Evolutionary conservation across 2,113 vertebrate genomes (phyloP).

Genomic region (Dipodomys spectabilis): DNA sequence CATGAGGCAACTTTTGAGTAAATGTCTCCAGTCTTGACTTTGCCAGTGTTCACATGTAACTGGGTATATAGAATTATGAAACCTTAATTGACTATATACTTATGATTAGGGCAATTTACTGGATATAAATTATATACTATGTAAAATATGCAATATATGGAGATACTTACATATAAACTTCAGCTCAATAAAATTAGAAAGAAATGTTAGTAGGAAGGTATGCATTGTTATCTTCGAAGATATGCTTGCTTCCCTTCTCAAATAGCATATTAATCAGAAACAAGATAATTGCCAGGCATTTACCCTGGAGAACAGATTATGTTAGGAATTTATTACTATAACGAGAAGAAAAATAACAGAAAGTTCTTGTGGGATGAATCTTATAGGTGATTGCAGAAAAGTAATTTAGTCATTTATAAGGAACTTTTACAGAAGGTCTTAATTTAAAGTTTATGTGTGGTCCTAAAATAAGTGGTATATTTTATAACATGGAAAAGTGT

Average conservation of each 20-base stretch:
- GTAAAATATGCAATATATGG: background rate
- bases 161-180: background rate
- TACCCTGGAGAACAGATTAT: constrained; percentile 17
- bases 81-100: background rate
- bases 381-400: constrained; percentile 49
- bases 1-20: background rate
- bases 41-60: background rate
- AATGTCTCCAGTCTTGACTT: background rate
- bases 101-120: constrained; percentile 25
- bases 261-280: constrained; percentile 48
- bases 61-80: background rate
- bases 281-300: constrained; percentile 1
- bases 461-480: constrained; percentile 43
- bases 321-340: background rate
- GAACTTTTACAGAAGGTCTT: constrained; percentile 49
- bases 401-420: constrained; percentile 46
- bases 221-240: constrained; percentile 13
- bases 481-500: background rate
- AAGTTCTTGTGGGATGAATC: constrained; percentile 36
- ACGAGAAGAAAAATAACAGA: constrained; percentile 42
- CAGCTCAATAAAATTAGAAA: constrained; percentile 9
- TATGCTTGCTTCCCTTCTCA: background rate
- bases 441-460: constrained; percentile 64
- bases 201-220: background rate
- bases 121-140: background rate